Evolutionary conservation across 2,888 invertebrate genomes (phyloP).

Genomic region (Drosophila flavopinicola): DNA sequence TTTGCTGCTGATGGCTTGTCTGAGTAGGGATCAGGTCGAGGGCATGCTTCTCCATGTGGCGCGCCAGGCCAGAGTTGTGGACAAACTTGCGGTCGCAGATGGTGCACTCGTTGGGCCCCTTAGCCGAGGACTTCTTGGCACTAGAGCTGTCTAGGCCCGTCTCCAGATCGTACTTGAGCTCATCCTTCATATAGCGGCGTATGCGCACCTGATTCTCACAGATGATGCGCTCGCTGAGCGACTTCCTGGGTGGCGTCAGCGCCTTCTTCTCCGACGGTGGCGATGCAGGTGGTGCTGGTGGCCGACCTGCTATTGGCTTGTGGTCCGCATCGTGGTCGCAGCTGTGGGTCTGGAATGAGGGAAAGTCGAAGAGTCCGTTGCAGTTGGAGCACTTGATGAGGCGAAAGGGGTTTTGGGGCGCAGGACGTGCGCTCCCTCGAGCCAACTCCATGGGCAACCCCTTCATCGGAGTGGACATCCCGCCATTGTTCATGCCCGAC

Average conservation of each 20-base stretch:
- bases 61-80: conserved; percentile 82
- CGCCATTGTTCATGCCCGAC: conserved; percentile 46
- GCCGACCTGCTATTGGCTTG: conserved; percentile 37
- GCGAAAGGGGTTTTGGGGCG: conserved; percentile 20
- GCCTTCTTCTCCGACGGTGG: conserved; percentile 3
- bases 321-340: conserved; percentile 75
- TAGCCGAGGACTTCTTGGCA: conserved; percentile 58
- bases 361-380: conserved; percentile 67
- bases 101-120: conserved; percentile 82
- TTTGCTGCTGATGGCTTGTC: conserved; percentile 23
- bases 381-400: conserved; percentile 80
- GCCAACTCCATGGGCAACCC: conserved; percentile 16
- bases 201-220: conserved; percentile 83
- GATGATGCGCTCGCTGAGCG: conserved; percentile 71
- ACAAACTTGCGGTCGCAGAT: conserved; percentile 84
- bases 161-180: conserved; percentile 81
- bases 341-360: conserved; percentile 71
- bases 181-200: conserved; percentile 82
- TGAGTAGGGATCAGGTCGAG: conserved; percentile 80
- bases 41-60: conserved; percentile 84
- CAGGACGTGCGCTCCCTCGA: neutral
- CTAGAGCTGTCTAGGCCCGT: conserved; percentile 44
- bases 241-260: conserved; percentile 28
- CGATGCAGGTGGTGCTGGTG: no score
- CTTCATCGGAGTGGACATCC: conserved; percentile 12